Conservation (phyloP, 2,888 invertebrate species). For the Acanthosepion pharaonis region DNA sequence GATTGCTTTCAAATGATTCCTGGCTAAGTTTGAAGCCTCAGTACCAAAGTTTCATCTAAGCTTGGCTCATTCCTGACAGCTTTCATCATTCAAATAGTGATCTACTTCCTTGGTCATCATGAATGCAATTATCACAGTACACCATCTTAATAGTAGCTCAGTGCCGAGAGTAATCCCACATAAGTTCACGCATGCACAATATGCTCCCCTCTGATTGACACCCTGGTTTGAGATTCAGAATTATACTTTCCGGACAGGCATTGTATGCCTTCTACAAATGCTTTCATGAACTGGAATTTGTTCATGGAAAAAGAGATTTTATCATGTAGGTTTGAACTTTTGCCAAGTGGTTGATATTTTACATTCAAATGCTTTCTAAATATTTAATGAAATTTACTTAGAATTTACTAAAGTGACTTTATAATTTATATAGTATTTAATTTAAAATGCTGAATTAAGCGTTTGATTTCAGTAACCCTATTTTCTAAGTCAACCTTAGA, state of each 20-base stretch:
- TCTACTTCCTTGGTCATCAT: no score
- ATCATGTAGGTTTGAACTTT: not conserved
- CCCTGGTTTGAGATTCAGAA: no score
- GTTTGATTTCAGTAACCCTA: not conserved
- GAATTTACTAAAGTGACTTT: not conserved
- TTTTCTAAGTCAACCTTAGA: not conserved
- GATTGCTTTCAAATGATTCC: no score
- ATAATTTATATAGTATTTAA: not conserved
- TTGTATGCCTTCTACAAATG: not conserved
- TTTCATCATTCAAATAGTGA: not conserved
- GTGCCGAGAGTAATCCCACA: no score
- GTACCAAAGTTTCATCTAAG: not conserved
- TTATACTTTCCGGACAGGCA: not conserved
- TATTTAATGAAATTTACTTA: not conserved
- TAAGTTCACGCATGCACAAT: no score
- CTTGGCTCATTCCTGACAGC: not conserved
- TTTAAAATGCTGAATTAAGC: not conserved
- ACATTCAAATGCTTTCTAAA: not conserved
- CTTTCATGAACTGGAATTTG: not conserved
- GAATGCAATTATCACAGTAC: no score
- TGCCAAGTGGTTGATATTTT: not conserved
- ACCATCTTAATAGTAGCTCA: no score
- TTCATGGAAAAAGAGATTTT: not conserved
- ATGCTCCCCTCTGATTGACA: no score
- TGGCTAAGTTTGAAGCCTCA: not conserved